Evolutionary conservation across 2,797 vertebrate genomes (phyloP).

Genomic region (Passerculus sandwichensis): DNA sequence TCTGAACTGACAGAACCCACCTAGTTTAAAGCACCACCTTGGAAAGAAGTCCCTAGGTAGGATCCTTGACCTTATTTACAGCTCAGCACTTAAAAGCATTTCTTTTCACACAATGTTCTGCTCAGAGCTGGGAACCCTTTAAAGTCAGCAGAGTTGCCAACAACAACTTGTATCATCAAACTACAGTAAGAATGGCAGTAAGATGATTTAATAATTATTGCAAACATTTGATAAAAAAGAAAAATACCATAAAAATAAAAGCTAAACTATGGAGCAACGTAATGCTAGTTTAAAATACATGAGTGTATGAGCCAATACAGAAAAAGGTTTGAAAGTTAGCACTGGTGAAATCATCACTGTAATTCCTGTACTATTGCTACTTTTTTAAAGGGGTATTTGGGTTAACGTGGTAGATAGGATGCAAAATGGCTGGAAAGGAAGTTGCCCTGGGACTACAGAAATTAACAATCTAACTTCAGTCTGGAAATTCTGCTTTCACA

Average conservation of each 20-base stretch:
- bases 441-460: neutral
- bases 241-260: neutral
- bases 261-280: neutral
- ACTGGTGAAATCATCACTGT: neutral
- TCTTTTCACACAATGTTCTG: neutral
- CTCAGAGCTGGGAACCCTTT: neutral
- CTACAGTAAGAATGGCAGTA: neutral
- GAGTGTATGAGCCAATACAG: neutral
- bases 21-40: neutral
- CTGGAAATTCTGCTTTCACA: neutral
- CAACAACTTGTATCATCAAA: neutral
- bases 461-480: neutral
- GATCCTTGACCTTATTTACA: neutral
- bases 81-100: neutral
- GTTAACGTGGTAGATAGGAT: neutral
- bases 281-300: neutral
- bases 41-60: neutral
- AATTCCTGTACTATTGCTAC: neutral
- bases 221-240: neutral
- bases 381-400: neutral
- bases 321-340: neutral
- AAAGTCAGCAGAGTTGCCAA: neutral
- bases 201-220: neutral
- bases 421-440: neutral
- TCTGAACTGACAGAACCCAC: neutral